Conservation (phyloP, 1,140 invertebrate species). For the Chironomus tepperi region DNA sequence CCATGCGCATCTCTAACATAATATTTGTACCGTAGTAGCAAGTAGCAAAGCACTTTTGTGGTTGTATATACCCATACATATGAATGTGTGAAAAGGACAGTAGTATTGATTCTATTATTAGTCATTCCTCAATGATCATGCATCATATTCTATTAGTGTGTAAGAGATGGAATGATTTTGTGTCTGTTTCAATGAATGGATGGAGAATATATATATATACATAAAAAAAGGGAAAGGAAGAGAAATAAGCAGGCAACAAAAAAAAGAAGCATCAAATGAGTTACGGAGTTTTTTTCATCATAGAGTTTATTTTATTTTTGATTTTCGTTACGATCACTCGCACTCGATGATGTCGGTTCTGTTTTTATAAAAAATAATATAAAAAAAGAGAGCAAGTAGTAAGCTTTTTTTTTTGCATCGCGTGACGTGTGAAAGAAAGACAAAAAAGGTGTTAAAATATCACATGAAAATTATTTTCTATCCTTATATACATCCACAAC, state of each 20-base stretch:
- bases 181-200: background rate
- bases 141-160: slow-evolving; percentile 5
- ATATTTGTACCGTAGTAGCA: too few species aligned
- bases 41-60: too few species aligned
- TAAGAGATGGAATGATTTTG: slow-evolving; percentile 17
- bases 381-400: background rate
- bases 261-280: background rate
- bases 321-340: slow-evolving; percentile 4
- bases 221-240: background rate
- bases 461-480: background rate
- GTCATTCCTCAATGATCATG: background rate
- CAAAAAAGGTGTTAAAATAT: slow-evolving; percentile 23
- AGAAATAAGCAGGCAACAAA: slow-evolving; percentile 18
- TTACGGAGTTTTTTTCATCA: slow-evolving; percentile 11
- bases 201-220: background rate
- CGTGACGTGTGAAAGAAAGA: slow-evolving; percentile 2
- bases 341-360: slow-evolving; percentile 1
- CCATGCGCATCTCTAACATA: background rate
- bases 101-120: slow-evolving; percentile 10
- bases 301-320: slow-evolving; percentile 22
- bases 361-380: background rate
- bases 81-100: background rate
- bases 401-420: background rate
- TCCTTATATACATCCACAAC: background rate
- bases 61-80: too few species aligned